These are phyloP conservation scores for Spinibarbus caldwelli DNA, from an alignment of 2,797 vertebrate genomes.

Conservation along the genomic window DNA sequence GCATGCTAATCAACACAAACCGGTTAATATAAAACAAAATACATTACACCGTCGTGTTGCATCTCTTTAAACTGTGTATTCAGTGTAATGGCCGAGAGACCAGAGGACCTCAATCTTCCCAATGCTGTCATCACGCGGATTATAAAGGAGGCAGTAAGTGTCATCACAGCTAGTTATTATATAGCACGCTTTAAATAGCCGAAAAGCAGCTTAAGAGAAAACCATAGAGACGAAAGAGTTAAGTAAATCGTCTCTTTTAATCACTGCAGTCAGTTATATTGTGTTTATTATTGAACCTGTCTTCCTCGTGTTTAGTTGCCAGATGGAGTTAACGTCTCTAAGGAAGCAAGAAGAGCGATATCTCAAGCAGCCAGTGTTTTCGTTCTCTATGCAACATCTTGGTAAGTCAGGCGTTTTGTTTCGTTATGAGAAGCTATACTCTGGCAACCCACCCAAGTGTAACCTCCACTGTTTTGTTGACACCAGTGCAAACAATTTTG, in stretches of 20 bases:
- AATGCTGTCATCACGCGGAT: slow-evolving; percentile 97
- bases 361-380: slow-evolving; percentile 97
- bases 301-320: slow-evolving; percentile 83
- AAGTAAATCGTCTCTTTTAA: not conserved
- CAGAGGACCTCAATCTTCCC: slow-evolving; percentile 94
- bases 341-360: slow-evolving; percentile 94
- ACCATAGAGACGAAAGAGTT: not conserved
- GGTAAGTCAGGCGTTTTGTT: slow-evolving; percentile 76
- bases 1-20: not conserved
- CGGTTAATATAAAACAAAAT: not conserved
- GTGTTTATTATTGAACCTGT: not conserved
- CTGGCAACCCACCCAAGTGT: not conserved
- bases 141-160: slow-evolving; percentile 95
- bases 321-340: slow-evolving; percentile 95
- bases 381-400: slow-evolving; percentile 95
- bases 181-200: not conserved
- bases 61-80: not conserved
- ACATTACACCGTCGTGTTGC: too few relatives aligned
- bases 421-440: not conserved
- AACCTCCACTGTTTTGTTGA: not conserved
- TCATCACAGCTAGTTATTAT: not conserved
- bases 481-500: slow-evolving; percentile 93
- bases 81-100: slow-evolving; percentile 89
- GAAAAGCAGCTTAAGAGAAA: not conserved
- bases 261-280: not conserved